These are phyloP conservation scores for Drosophila lini DNA, from an alignment of 1,140 invertebrate species.

Conservation along the genomic window DNA sequence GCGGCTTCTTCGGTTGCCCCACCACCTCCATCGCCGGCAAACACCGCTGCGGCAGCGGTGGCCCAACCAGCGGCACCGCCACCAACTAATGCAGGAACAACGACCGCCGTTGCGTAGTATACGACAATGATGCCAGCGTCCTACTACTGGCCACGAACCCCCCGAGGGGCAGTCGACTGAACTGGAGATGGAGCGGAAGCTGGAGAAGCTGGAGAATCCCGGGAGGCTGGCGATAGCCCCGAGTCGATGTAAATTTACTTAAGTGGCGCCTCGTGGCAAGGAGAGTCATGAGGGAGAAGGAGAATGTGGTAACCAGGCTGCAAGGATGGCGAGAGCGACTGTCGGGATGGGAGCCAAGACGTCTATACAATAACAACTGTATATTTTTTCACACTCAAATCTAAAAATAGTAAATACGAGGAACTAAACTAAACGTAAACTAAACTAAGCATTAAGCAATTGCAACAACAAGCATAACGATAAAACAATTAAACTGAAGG, in stretches of 20 bases:
- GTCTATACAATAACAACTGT: conserved; percentile 73
- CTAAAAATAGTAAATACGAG: conserved; percentile 71
- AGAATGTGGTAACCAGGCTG: conserved; percentile 1
- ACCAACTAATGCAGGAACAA: conserved; percentile 75
- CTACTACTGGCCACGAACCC: conserved; percentile 67
- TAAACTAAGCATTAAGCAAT: conserved; percentile 41
- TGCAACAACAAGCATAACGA: conserved; percentile 19
- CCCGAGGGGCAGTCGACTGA: conserved; percentile 51
- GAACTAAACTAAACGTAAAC: conserved; percentile 34
- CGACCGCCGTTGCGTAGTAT: conserved; percentile 84
- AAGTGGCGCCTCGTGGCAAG: conserved; percentile 22
- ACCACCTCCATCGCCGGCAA: conserved; percentile 14
- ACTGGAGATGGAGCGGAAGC: background rate
- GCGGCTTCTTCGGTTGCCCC: conserved; percentile 38
- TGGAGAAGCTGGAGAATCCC: background rate
- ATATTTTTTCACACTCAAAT: conserved; percentile 81
- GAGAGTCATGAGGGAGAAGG: conserved; percentile 9
- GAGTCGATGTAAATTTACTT: conserved; percentile 60
- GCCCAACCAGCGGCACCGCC: conserved; percentile 63
- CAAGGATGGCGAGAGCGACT: conserved; percentile 3
- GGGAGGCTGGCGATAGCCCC: conserved; percentile 14
- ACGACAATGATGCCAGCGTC: conserved; percentile 77
- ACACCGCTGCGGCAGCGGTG: conserved; percentile 35
- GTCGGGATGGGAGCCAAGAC: conserved; percentile 18
- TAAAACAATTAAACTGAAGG: conserved; percentile 4